A percentile compares a stretch with the other conserved stretches of the same genome.
These are phyloP conservation scores for Doryteuthis pealeii DNA, from an alignment of 1,140 invertebrate genomes.

Conservation along the genomic window DNA sequence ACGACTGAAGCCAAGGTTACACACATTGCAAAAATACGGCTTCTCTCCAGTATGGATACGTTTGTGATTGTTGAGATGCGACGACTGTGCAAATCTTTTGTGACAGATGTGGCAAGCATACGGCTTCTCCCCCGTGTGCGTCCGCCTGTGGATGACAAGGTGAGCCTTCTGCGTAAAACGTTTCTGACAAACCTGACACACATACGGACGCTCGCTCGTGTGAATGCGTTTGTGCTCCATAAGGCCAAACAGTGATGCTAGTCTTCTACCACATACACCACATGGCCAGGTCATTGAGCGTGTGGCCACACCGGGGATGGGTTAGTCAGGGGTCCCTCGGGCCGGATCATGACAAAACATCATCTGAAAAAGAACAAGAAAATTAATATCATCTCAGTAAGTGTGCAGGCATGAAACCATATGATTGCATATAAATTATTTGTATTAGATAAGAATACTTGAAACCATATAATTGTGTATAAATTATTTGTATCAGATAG, in stretches of 20 bases:
- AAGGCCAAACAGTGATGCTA: constrained; percentile 16
- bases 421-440: no score
- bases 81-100: constrained; percentile 33
- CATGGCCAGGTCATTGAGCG: neutral
- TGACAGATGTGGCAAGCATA: constrained; percentile 28
- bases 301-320: neutral
- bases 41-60: constrained; percentile 56
- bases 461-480: no score
- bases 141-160: constrained; percentile 31
- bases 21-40: constrained; percentile 54
- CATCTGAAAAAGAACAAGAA: no score
- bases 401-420: no score
- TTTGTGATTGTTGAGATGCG: constrained; percentile 49
- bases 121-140: constrained; percentile 31
- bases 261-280: neutral
- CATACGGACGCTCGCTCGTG: constrained; percentile 31
- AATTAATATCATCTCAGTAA: no score
- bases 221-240: constrained; percentile 33
- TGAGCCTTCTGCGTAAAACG: constrained; percentile 36
- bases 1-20: constrained; percentile 80
- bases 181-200: constrained; percentile 32
- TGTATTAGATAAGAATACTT: no score
- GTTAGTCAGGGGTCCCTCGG: no score
- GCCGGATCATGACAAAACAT: neutral
- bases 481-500: no score